Conservation (phyloP, 2,797 vertebrate species). For the Ctenopoma kingsleyae region DNA sequence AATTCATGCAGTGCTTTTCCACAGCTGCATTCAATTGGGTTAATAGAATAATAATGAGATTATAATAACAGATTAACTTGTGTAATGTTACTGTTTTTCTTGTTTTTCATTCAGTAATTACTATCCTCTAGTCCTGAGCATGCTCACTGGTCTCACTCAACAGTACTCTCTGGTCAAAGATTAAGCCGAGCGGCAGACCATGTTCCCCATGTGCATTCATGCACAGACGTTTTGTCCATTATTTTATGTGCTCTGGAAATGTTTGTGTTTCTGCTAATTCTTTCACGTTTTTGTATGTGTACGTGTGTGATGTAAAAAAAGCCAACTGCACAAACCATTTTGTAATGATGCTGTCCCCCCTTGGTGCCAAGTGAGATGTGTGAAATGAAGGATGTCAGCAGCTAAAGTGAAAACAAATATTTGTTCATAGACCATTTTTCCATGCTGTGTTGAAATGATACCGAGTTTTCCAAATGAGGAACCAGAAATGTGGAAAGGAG, state of each 20-base stretch:
- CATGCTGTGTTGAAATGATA: constrained; percentile 57
- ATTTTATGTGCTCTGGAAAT: constrained; percentile 29
- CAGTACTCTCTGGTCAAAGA: constrained; percentile 38
- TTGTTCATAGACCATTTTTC: constrained; percentile 70
- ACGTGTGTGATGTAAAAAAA: constrained; percentile 31
- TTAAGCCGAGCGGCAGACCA: constrained; percentile 27
- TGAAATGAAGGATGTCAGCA: constrained; percentile 45
- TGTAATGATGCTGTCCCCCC: constrained; percentile 29
- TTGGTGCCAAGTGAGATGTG: constrained; percentile 42
- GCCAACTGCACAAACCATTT: constrained; percentile 42
- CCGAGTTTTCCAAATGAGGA: constrained; percentile 53
- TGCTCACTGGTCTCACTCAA: constrained; percentile 17
- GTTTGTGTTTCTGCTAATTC: constrained; percentile 31
- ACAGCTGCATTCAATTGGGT: not conserved
- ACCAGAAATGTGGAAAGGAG: constrained; percentile 40
- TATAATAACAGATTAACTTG: not conserved
- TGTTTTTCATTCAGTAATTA: not conserved
- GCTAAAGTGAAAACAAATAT: constrained; percentile 78
- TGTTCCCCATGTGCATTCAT: constrained; percentile 31
- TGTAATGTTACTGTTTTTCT: not conserved
- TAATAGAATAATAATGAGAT: not conserved
- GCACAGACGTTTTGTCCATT: constrained; percentile 39
- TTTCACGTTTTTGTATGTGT: constrained; percentile 15
- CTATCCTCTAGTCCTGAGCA: not conserved
- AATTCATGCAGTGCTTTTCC: not conserved